Conservation (phyloP, 2,113 vertebrate species). For the Glaucomys volans region DNA sequence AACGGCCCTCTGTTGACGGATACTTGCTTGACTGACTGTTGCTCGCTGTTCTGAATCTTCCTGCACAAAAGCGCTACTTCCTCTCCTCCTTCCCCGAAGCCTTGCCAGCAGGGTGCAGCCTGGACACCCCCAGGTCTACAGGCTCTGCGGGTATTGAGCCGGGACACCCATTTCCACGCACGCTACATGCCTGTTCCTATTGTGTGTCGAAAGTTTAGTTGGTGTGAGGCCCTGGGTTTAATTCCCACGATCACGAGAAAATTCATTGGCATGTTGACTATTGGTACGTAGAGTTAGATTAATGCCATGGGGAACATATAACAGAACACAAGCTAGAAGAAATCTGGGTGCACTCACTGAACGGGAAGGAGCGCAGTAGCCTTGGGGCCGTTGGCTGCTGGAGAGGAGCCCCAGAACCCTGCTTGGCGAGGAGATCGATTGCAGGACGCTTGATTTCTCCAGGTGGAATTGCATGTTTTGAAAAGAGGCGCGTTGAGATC, state of each 20-base stretch:
- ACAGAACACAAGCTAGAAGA: not conserved
- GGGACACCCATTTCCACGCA: no score
- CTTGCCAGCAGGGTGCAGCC: not conserved
- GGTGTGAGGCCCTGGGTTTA: not conserved
- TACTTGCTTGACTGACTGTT: not conserved
- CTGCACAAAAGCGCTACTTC: not conserved
- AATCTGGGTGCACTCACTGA: accelerated
- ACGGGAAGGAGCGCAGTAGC: accelerated
- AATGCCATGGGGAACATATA: not conserved
- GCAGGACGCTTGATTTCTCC: not conserved
- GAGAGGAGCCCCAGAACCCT: not conserved
- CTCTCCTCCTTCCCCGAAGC: not conserved
- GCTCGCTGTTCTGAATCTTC: not conserved
- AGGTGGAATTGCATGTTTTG: not conserved
- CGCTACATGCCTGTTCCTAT: no score
- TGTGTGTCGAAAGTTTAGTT: no score
- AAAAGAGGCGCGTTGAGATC: not conserved
- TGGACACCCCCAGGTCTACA: not conserved
- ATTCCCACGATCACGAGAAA: not conserved
- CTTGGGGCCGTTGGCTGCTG: accelerated
- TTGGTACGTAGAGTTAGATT: accelerated
- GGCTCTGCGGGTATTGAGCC: no score
- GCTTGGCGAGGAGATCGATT: not conserved
- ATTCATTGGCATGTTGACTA: not conserved
- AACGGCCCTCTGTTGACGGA: no score